Percentiles rank a stretch among this genome's conserved stretches.
Evolutionary conservation across 2,888 invertebrate genomes (phyloP).

Genomic region (Melanostoma mellinum): DNA sequence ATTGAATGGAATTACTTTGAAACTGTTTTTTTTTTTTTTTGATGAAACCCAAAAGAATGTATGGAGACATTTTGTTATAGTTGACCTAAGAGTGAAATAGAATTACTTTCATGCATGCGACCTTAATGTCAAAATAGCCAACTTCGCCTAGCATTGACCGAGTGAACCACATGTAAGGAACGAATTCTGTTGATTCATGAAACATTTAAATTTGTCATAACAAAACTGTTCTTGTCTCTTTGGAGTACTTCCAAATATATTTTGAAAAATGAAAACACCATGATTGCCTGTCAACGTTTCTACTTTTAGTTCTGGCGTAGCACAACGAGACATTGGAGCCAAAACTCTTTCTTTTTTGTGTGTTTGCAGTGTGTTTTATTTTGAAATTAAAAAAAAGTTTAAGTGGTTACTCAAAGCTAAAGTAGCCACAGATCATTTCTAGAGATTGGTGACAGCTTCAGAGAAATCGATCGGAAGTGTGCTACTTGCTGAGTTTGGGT

Average conservation of each 20-base stretch:
- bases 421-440: too few relatives aligned
- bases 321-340: background rate
- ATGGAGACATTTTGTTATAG: constrained; percentile 44
- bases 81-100: background rate
- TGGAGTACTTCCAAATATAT: constrained; percentile 30
- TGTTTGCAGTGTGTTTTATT: too few relatives aligned
- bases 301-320: background rate
- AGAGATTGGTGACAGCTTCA: too few relatives aligned
- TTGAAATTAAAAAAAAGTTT: too few relatives aligned
- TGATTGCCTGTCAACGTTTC: constrained; percentile 7
- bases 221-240: background rate
- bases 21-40: constrained; percentile 29
- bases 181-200: background rate
- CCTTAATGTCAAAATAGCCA: constrained; percentile 26
- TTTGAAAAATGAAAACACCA: background rate
- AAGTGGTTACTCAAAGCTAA: too few relatives aligned
- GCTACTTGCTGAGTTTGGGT: too few relatives aligned
- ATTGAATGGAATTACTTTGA: constrained; percentile 14
- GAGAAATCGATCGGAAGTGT: too few relatives aligned
- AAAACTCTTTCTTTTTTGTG: background rate
- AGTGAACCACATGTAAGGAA: background rate
- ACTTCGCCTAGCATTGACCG: constrained; percentile 23
- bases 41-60: constrained; percentile 36
- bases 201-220: constrained; percentile 21
- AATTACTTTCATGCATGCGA: constrained; percentile 34